Percentiles rank a stretch among this genome's conserved stretches.
phyloP scores from a whole-genome alignment of 1,140 invertebrate species.

The Cotesia glomerata region DNA sequence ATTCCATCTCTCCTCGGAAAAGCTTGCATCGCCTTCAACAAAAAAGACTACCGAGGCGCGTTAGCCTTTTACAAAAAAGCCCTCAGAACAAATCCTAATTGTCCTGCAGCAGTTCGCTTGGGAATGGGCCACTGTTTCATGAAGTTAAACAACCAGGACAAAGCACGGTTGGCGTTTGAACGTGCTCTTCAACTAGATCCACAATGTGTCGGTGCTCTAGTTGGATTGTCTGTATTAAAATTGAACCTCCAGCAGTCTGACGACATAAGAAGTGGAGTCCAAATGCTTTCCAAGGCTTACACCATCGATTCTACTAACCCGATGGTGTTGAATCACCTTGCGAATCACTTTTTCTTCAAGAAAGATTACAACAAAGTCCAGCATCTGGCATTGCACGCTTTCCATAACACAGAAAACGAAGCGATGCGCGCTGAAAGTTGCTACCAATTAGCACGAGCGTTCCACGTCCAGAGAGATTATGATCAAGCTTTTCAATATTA shows the following conservation, averaged over 20 bases:
- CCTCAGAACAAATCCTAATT: slow-evolving; percentile 92
- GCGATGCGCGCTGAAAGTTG: slow-evolving; percentile 98
- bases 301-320: slow-evolving; percentile 98
- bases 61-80: slow-evolving; percentile 98
- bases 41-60: slow-evolving; percentile 92
- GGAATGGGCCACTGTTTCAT: slow-evolving; percentile 98
- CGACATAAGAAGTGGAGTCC: slow-evolving; percentile 91
- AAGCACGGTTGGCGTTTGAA: slow-evolving; percentile 96
- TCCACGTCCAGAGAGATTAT: slow-evolving; percentile 95
- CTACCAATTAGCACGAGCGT: slow-evolving; percentile 95
- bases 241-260: slow-evolving; percentile 93
- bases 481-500: slow-evolving; percentile 99
- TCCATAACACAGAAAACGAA: slow-evolving; percentile 99
- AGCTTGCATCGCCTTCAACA: slow-evolving; percentile 95
- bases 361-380: slow-evolving; percentile 97
- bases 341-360: slow-evolving; percentile 99
- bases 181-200: slow-evolving; percentile 90
- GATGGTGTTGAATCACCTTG: slow-evolving; percentile 98
- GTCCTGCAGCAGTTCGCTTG: slow-evolving; percentile 94
- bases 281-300: slow-evolving; percentile 96
- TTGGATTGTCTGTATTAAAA: slow-evolving; percentile 94
- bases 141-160: slow-evolving; percentile 94
- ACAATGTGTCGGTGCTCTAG: slow-evolving; percentile 94
- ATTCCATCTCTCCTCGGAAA: slow-evolving; percentile 97
- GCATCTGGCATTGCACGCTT: slow-evolving; percentile 94